Percentiles rank a stretch among this genome's conserved stretches.
Conservation (phyloP, 2,113 vertebrate genomes). For the Cettia cetti region DNA sequence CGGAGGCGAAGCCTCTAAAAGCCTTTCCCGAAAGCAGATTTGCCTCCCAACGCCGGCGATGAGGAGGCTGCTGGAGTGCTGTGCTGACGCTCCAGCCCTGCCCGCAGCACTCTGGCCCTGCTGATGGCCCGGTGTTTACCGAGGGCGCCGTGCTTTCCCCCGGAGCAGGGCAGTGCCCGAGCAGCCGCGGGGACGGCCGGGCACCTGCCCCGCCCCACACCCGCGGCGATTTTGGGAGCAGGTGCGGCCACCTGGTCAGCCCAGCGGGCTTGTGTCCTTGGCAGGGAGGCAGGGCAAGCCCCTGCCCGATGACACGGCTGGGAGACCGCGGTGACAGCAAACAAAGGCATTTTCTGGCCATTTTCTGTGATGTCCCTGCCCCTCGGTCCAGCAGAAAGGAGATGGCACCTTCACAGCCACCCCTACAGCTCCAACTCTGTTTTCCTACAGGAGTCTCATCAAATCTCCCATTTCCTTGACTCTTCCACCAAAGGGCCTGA, state of each 20-base stretch:
- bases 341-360: fast-evolving
- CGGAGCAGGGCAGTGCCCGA: not conserved
- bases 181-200: fast-evolving
- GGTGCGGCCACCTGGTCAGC: fast-evolving
- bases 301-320: fast-evolving
- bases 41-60: not conserved
- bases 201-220: not conserved
- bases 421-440: fast-evolving
- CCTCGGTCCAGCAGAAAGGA: not conserved
- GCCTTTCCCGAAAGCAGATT: not conserved
- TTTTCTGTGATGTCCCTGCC: not conserved
- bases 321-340: not conserved
- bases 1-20: not conserved
- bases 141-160: not conserved
- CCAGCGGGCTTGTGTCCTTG: too few relatives aligned
- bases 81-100: too few relatives aligned
- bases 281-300: fast-evolving
- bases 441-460: not conserved
- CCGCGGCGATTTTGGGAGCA: not conserved
- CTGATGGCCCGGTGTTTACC: not conserved
- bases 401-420: not conserved
- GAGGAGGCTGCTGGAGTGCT: not conserved
- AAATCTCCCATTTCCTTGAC: not conserved
- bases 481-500: too few relatives aligned
- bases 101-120: not conserved